These are phyloP conservation scores for Entomyzon cyanotis DNA, from an alignment of 2,113 vertebrate species.

Conservation along the genomic window DNA sequence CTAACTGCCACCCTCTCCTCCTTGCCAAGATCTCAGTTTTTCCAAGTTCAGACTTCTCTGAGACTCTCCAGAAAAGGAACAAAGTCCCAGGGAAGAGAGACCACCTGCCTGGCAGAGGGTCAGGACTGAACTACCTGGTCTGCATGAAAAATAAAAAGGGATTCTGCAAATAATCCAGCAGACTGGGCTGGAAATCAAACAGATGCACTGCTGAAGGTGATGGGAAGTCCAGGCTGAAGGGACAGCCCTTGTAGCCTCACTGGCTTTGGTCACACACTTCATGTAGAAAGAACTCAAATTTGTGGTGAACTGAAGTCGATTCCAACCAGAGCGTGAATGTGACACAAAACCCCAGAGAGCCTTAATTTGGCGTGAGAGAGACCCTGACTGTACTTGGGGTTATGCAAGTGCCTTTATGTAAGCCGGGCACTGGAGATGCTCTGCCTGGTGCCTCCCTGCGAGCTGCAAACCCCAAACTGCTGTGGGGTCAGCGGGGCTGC, in stretches of 20 bases:
- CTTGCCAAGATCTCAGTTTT: neutral
- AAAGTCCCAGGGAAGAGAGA: neutral
- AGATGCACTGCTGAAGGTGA: neutral
- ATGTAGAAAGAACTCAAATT: neutral
- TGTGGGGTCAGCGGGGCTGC: fast-evolving
- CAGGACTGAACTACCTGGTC: neutral
- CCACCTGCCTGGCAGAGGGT: neutral
- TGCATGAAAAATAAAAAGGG: neutral
- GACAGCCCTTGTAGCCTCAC: fast-evolving
- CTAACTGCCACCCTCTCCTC: neutral
- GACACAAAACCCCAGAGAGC: neutral
- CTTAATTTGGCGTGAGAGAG: neutral
- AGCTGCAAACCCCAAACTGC: neutral
- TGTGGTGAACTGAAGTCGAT: neutral
- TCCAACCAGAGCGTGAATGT: neutral
- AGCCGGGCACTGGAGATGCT: neutral
- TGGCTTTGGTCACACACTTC: neutral
- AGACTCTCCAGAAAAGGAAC: neutral
- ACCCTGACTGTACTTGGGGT: neutral
- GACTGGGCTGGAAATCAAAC: neutral
- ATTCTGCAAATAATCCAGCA: neutral
- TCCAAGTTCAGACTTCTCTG: neutral
- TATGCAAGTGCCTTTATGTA: neutral
- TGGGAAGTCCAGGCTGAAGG: neutral
- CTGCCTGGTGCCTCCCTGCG: neutral